Conservation (phyloP, 2,888 invertebrate species). For the Coelinius sp. region DNA sequence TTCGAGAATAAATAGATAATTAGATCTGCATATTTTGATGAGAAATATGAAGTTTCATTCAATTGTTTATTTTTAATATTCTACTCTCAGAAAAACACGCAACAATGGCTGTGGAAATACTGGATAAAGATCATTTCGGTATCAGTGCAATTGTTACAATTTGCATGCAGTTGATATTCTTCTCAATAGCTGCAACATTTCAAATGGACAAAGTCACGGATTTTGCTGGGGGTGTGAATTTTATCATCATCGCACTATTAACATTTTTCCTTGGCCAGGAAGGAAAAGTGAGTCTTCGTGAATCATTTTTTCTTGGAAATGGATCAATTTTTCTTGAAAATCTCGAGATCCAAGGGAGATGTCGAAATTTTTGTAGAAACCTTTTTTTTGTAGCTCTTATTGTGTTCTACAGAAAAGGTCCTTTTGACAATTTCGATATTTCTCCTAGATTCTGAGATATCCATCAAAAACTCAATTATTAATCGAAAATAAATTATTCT, state of each 20-base stretch:
- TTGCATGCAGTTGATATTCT: conserved; percentile 89
- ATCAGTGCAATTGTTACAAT: conserved; percentile 89
- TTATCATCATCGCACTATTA: conserved; percentile 88
- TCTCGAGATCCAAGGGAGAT: background rate
- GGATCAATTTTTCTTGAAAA: background rate
- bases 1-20: too few species aligned
- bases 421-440: too few species aligned
- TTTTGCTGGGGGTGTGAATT: conserved; percentile 94
- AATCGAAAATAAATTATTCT: conserved; percentile 55
- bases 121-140: conserved; percentile 88
- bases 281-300: conserved; percentile 74
- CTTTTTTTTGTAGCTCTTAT: too few species aligned
- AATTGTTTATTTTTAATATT: background rate
- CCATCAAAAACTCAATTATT: background rate
- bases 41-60: background rate
- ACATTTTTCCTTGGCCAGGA: conserved; percentile 90
- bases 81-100: conserved; percentile 2
- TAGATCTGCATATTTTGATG: background rate
- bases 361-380: background rate
- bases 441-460: too few species aligned
- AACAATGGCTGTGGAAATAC: conserved; percentile 79
- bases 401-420: too few species aligned
- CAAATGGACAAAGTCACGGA: conserved; percentile 94
- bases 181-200: conserved; percentile 86
- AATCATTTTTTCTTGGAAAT: background rate